Conservation (phyloP, 2,888 invertebrate species). For the Lasius fuliginosus region DNA sequence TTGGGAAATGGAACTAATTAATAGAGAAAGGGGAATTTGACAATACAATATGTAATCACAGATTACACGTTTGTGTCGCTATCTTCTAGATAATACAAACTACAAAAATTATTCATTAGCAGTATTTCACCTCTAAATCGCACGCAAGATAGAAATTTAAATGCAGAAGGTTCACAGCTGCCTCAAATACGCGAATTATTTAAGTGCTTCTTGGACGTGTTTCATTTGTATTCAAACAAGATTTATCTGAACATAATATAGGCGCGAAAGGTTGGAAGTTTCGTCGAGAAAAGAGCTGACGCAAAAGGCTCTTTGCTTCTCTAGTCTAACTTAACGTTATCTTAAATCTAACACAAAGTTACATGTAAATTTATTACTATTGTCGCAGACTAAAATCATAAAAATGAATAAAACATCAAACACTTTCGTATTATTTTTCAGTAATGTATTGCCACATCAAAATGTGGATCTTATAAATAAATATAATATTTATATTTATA, state of each 20-base stretch:
- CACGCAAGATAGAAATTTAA: slow-evolving; percentile 59
- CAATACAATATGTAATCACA: slow-evolving; percentile 71
- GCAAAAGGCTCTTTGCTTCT: background rate
- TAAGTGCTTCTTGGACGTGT: slow-evolving; percentile 33
- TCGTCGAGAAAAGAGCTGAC: background rate
- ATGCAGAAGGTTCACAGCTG: slow-evolving; percentile 32
- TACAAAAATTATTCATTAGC: slow-evolving; percentile 65
- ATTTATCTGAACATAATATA: slow-evolving; percentile 7
- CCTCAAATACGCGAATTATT: background rate
- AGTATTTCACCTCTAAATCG: slow-evolving; percentile 59
- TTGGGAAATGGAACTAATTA: too few relatives aligned
- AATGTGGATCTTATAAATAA: background rate
- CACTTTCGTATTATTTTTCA: background rate
- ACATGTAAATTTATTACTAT: slow-evolving; percentile 24
- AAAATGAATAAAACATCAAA: slow-evolving; percentile 29
- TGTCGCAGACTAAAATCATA: background rate
- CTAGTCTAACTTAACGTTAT: background rate
- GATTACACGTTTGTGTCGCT: slow-evolving; percentile 66
- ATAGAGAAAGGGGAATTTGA: slow-evolving; percentile 43
- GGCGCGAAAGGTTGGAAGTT: slow-evolving; percentile 21
- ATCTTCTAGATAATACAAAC: slow-evolving; percentile 63
- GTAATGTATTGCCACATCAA: background rate
- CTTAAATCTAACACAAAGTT: slow-evolving; percentile 25
- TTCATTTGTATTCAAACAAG: slow-evolving; percentile 1
- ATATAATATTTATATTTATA: slow-evolving; percentile 7